Base-by-base conservation (phyloP, 2,113 vertebrate species). In the Pseudonaja textilis region DNA sequence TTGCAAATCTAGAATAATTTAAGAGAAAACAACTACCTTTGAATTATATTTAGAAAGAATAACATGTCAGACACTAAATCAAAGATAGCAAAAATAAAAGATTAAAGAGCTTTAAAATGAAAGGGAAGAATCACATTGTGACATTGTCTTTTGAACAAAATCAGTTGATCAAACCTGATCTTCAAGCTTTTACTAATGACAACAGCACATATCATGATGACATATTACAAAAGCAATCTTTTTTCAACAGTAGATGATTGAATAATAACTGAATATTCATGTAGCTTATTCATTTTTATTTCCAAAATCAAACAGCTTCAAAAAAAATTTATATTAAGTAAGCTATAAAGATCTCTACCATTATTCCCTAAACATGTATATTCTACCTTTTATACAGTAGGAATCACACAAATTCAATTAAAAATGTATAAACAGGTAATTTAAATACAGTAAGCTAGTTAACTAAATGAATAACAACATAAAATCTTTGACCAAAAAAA, bases 1-100 rank as follows among this genome's bases (percentile, higher is more conserved):
- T 92, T 88, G 86, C 18, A 59, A 52, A n/a, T 87, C 64, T 92
- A n/a, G n/a, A 92, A 92, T 92, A 92, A 91, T 87, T 52, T 91
- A 87, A 88, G 85, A 92, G 29, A 92, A 92, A 69, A 88, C 52
- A 87, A 61, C 54, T 52, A 87, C 22, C 39, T 69, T 61, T 64
- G 29, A 88, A 22, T 59, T 92, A 88, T 25, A 52, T 92, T 92
- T 88, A 88, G 91, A 52, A 64, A n/a, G 47, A 88, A 57, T 61
- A 92, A 92, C 18, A 34, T 92, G 57, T 88, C 91, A 69, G 86
- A 92, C 86, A 34, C 50, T 64, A 92, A 86, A 88, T 87, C 57
- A 92, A 92, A 92, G 45, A 50, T 23, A 88, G 85, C 91, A 69
- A 92, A 92, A 92, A 61, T 69, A 64, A 39, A 52, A 61, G 23